These are phyloP conservation scores for Anoplopoma fimbria DNA, from an alignment of 2,113 vertebrate genomes.

Conservation along the genomic window DNA sequence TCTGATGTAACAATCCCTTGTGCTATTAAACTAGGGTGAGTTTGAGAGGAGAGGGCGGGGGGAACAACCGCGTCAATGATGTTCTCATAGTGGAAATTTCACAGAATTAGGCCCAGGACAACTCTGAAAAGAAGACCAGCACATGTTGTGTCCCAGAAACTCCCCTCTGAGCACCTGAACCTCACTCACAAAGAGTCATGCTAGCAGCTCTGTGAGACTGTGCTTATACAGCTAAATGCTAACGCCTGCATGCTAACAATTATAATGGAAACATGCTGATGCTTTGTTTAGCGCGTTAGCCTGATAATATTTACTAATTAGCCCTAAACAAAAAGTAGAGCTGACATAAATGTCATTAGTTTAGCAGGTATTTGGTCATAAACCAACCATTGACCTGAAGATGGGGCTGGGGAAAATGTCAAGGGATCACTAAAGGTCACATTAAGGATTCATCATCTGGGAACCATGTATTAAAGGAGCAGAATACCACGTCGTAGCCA, in stretches of 20 bases:
- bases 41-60: constrained; percentile 26
- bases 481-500: not conserved
- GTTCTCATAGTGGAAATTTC: constrained; percentile 33
- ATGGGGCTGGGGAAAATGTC: not conserved
- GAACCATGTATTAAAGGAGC: not conserved
- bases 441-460: not conserved
- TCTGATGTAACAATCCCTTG: constrained; percentile 62
- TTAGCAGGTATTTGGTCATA: not conserved
- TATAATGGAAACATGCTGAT: not conserved
- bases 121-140: constrained; percentile 25
- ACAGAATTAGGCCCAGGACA: constrained; percentile 32
- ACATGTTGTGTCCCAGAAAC: constrained; percentile 48
- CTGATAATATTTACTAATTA: not conserved
- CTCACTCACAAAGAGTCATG: not conserved
- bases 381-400: not conserved
- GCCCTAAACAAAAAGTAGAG: not conserved
- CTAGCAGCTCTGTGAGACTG: too few species aligned
- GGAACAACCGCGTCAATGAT: constrained; percentile 16
- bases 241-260: not conserved
- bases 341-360: not conserved
- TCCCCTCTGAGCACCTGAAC: constrained; percentile 3
- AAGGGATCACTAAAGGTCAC: not conserved
- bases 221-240: not conserved
- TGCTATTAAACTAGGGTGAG: constrained; percentile 53
- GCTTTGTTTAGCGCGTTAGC: not conserved